Percentiles rank a stretch among this genome's conserved stretches.
Conservation (phyloP, 2,113 vertebrate species). For the Jaculus jaculus region DNA sequence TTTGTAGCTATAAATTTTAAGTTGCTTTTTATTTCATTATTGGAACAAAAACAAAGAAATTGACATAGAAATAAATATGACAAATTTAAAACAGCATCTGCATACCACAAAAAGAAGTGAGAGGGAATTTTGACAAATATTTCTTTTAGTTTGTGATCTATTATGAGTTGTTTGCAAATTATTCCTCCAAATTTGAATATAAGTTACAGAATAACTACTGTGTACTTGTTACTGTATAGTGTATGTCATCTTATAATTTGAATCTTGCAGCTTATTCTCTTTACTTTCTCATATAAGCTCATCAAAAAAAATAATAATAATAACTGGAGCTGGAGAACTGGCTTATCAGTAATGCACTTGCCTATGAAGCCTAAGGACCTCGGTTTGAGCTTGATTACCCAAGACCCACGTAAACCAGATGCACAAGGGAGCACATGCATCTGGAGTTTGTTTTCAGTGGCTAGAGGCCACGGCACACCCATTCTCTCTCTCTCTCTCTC, state of each 20-base stretch:
- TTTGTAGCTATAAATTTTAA: conserved; percentile 45
- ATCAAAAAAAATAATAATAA: too few relatives aligned
- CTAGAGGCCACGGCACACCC: too few relatives aligned
- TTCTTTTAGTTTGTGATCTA: conserved; percentile 58
- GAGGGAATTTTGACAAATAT: conserved; percentile 52
- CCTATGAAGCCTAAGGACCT: too few relatives aligned
- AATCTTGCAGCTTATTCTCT: conserved; percentile 48
- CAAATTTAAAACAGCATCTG: conserved; percentile 67
- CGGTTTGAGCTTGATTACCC: too few relatives aligned
- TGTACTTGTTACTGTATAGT: conserved; percentile 1
- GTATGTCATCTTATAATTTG: conserved; percentile 59
- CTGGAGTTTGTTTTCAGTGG: too few relatives aligned
- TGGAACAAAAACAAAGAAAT: conserved; percentile 42
- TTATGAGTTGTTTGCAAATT: conserved; percentile 70
- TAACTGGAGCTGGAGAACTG: too few relatives aligned
- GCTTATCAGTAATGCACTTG: too few relatives aligned
- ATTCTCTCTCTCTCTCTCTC: too few relatives aligned
- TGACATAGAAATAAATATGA: conserved; percentile 16
- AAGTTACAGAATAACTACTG: conserved; percentile 67
- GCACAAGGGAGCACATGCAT: too few relatives aligned
- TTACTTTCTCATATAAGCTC: conserved; percentile 22
- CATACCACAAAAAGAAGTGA: conserved; percentile 46
- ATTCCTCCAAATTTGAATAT: conserved; percentile 55
- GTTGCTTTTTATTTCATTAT: conserved; percentile 41
- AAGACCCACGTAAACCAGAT: too few relatives aligned